These are phyloP conservation scores for Neoarius graeffei DNA, from an alignment of 2,113 vertebrate species.

Conservation along the genomic window DNA sequence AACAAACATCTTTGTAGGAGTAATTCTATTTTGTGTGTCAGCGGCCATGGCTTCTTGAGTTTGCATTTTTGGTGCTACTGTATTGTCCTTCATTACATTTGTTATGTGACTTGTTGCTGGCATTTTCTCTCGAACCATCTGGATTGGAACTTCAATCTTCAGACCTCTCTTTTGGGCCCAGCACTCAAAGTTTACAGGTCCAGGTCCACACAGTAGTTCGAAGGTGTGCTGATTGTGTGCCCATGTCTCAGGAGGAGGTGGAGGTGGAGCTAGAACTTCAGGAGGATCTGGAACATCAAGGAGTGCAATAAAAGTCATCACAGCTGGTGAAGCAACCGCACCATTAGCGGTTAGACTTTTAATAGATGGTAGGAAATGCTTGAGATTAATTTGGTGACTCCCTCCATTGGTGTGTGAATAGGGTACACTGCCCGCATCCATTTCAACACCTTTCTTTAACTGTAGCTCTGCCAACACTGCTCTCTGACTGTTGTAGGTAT, in stretches of 20 bases:
- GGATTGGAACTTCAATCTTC: slow-evolving; percentile 34
- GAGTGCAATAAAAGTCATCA: slow-evolving; percentile 65
- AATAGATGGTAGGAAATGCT: slow-evolving; percentile 22
- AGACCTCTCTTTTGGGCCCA: slow-evolving; percentile 53
- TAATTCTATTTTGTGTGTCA: not conserved
- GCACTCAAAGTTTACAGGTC: slow-evolving; percentile 42
- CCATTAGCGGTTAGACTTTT: slow-evolving; percentile 26
- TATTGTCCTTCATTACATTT: slow-evolving; percentile 24
- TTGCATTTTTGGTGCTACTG: not conserved
- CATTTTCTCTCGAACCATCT: not conserved
- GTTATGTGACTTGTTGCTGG: not conserved
- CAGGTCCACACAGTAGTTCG: slow-evolving; percentile 70
- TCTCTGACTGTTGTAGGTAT: no score
- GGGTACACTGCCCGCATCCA: slow-evolving; percentile 56
- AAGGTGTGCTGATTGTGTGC: slow-evolving; percentile 67
- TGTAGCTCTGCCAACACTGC: slow-evolving; percentile 77
- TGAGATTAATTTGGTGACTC: slow-evolving; percentile 12
- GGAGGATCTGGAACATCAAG: slow-evolving; percentile 87
- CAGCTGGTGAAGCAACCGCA: slow-evolving; percentile 55
- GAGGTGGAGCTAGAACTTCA: slow-evolving; percentile 84
- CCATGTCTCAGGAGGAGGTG: slow-evolving; percentile 83
- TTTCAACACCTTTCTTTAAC: slow-evolving; percentile 67
- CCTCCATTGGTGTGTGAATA: slow-evolving; percentile 31
- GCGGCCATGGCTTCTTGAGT: not conserved
- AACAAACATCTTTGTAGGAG: not conserved